Conservation (phyloP, 2,888 invertebrate species). For the Pharmacophagus antenor region DNA sequence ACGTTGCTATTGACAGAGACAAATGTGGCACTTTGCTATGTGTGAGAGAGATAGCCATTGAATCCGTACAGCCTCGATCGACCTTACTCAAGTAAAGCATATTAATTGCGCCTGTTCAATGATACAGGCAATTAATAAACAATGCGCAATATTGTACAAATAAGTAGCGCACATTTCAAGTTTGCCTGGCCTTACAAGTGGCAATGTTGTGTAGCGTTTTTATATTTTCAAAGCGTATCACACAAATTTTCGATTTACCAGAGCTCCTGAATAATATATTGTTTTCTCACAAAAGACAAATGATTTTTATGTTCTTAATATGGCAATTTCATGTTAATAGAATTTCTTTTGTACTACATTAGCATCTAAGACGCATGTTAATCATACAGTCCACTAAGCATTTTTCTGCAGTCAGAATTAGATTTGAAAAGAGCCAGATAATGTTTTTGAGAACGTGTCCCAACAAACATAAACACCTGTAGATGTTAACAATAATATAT, state of each 20-base stretch:
- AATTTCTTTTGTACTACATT: no score
- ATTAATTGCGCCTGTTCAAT: conserved; percentile 44
- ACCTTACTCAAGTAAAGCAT: conserved; percentile 12
- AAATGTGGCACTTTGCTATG: conserved; percentile 38
- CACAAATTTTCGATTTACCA: neutral
- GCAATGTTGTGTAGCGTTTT: neutral
- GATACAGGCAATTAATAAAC: conserved; percentile 49
- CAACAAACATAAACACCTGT: no score
- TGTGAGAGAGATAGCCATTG: conserved; percentile 48
- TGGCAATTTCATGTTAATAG: no score
- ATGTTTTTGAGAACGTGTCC: no score
- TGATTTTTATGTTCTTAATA: no score
- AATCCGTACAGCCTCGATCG: conserved; percentile 34
- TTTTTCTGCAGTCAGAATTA: no score
- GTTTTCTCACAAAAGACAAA: neutral
- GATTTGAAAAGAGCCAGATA: no score
- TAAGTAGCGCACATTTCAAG: conserved; percentile 26
- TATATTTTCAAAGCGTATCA: neutral
- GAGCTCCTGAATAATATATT: neutral
- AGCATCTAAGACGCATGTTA: no score
- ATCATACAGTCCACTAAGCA: no score
- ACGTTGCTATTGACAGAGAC: conserved; percentile 34
- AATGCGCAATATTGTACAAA: conserved; percentile 41
- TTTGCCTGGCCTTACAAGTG: neutral
- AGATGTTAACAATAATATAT: no score